These are phyloP conservation scores for Luidia sarsii DNA, from an alignment of 53 echinoderm and acorn worm genomes.

Conservation along the genomic window DNA sequence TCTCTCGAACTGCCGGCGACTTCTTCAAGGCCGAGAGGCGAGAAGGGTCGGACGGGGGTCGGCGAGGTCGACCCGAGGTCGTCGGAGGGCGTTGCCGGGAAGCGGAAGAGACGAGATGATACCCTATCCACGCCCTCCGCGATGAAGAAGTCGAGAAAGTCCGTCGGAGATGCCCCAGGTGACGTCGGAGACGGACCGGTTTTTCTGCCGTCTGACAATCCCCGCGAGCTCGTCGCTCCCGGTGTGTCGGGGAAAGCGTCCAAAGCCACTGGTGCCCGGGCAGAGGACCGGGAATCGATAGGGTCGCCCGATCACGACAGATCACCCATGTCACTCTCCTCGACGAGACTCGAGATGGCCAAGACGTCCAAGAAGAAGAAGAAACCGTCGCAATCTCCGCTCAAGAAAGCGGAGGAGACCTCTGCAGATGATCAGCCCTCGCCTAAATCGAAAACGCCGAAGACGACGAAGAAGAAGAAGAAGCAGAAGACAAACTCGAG, in stretches of 20 bases:
- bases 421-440: background rate
- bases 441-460: background rate
- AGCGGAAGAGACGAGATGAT: no score
- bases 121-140: no score
- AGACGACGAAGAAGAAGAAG: slow-evolving; percentile 7
- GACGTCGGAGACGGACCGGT: background rate
- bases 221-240: background rate
- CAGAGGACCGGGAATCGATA: no score
- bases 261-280: no score
- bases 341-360: background rate
- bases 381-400: background rate
- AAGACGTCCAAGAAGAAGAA: background rate
- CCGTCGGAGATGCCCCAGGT: no score
- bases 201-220: background rate
- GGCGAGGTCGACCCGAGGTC: no score
- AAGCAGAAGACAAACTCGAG: background rate
- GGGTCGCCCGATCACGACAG: background rate
- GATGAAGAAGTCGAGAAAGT: background rate
- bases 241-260: no score
- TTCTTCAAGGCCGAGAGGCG: no score
- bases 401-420: background rate
- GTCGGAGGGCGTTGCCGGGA: no score
- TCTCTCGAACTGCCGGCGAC: no score
- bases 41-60: no score
- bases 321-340: background rate